Percentiles rank a stretch among this genome's conserved stretches.
These are phyloP conservation scores for Cephus sareptanus DNA, from an alignment of 2,888 invertebrate genomes.

Conservation along the genomic window DNA sequence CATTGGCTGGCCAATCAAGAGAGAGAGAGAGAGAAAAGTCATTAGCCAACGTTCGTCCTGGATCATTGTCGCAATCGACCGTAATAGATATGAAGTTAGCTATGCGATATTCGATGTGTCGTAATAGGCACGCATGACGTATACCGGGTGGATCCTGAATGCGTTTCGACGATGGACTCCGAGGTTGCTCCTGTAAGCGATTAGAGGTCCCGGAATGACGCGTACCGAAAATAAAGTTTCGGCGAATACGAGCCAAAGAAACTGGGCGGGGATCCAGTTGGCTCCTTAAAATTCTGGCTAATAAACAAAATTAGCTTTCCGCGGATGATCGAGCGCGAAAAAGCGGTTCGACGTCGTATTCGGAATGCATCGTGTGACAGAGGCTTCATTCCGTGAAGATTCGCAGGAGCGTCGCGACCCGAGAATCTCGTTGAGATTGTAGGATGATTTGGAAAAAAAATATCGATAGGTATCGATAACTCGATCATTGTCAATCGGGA, in stretches of 20 bases:
- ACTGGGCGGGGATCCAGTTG: constrained; percentile 22
- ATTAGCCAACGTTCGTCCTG: background rate
- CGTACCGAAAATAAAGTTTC: constrained; percentile 47
- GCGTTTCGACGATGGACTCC: background rate
- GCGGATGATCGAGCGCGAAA: constrained; percentile 35
- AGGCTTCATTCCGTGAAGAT: background rate
- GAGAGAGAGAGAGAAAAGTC: background rate
- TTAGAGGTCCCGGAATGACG: constrained; percentile 38
- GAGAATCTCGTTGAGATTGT: background rate
- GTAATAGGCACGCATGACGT: background rate
- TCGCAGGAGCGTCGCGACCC: background rate
- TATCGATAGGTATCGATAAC: background rate
- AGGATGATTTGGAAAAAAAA: background rate
- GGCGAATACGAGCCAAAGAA: constrained; percentile 36
- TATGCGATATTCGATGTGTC: background rate
- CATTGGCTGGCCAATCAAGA: background rate
- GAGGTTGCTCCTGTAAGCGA: constrained; percentile 30
- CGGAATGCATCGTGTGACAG: background rate
- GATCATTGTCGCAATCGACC: too few relatives aligned
- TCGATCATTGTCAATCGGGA: background rate
- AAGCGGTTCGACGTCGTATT: constrained; percentile 36
- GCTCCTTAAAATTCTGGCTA: constrained; percentile 17
- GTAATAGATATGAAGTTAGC: background rate
- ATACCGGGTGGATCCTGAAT: background rate
- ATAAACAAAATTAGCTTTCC: constrained; percentile 51